A percentile compares a stretch with the other conserved stretches of the same genome.
Evolutionary conservation across 2,113 vertebrate species (phyloP).

Genomic region (Panthera tigris): DNA sequence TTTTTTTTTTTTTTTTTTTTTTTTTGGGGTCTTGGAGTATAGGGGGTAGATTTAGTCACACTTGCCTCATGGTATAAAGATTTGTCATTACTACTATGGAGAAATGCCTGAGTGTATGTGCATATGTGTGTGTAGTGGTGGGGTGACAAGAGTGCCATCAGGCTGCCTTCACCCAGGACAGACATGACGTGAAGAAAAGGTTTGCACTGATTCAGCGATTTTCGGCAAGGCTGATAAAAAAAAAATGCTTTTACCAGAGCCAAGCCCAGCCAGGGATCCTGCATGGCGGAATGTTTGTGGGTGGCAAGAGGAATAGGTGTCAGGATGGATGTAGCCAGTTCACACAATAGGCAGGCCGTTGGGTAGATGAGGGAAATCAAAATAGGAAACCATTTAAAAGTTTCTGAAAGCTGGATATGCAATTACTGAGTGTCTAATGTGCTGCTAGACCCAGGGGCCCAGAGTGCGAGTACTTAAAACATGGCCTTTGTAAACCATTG

Average conservation of each 20-base stretch:
- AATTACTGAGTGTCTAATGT: background rate
- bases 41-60: background rate
- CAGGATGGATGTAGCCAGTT: background rate
- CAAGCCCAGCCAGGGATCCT: background rate
- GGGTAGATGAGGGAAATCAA: background rate
- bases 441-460: background rate
- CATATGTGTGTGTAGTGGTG: background rate
- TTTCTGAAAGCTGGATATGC: background rate
- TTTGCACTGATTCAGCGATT: background rate
- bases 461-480: background rate
- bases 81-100: background rate
- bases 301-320: background rate
- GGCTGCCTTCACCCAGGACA: background rate
- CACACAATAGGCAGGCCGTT: background rate
- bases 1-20: slow-evolving; percentile 3
- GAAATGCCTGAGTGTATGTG: background rate
- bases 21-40: background rate
- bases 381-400: background rate
- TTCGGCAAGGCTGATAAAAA: background rate
- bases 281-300: background rate
- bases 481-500: background rate
- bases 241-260: background rate
- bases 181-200: accelerated
- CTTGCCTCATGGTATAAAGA: background rate
- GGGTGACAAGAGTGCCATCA: background rate